Percentiles rank a stretch among this genome's conserved stretches.
Evolutionary conservation across 2,113 vertebrate species (phyloP).

Genomic region (Acinonyx jubatus): DNA sequence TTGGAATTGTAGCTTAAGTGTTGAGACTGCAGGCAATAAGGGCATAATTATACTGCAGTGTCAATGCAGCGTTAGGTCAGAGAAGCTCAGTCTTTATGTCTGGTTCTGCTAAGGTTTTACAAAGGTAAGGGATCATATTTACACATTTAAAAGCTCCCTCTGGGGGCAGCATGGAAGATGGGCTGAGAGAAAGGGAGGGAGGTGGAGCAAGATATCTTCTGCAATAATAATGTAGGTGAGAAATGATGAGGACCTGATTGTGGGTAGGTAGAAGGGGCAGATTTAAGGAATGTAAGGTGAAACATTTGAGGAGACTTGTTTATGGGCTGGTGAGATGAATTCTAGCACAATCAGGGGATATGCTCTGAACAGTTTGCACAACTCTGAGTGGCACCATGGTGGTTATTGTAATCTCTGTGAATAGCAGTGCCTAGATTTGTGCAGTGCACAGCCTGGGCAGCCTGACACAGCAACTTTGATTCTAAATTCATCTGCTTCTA

Average conservation of each 20-base stretch:
- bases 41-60: not conserved
- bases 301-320: not conserved
- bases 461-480: not conserved
- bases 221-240: not conserved
- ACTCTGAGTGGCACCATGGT: not conserved
- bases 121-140: not conserved
- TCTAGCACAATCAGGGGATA: not conserved
- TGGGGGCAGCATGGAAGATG: not conserved
- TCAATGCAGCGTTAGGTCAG: not conserved
- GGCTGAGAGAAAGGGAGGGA: not conserved
- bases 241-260: not conserved
- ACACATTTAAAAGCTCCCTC: not conserved
- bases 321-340: not conserved
- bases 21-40: not conserved
- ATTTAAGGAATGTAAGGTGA: not conserved
- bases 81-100: not conserved
- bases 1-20: not conserved
- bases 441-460: not conserved
- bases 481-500: not conserved
- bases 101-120: not conserved
- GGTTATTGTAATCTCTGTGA: not conserved
- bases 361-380: not conserved
- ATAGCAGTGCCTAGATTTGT: not conserved
- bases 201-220: not conserved
- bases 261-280: not conserved